Evolutionary conservation across 2,888 invertebrate genomes (phyloP), one percentile per base, ranked within the genome.

Genomic region (Nycteola revayana): DNA sequence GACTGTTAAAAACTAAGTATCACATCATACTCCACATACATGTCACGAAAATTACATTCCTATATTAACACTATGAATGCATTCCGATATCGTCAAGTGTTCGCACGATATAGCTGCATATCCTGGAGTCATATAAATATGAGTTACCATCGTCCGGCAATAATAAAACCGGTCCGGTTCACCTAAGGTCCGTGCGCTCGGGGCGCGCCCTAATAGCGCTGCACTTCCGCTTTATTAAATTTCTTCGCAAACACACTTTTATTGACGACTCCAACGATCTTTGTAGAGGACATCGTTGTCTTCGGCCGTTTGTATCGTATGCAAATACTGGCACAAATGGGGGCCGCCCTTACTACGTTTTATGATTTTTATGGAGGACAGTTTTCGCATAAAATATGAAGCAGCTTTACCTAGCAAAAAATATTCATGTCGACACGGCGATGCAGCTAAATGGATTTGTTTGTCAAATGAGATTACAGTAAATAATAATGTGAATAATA

Each of bases 181-280:
- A 54, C 48, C 56, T 54, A 51, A 48, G 48, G 38, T 54, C 52
- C 54, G 46, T 60, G 46, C 49, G 49, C 57, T 55, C 57, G 66
- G 72, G 75, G 73, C 64, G 66, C 61, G 67, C 65, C 74, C 65
- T 81, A 82, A 83, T 78, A 67, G 75, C 70, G 68, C 74, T 78
- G 81, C 81, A 79, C 81, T 88, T 88, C 86, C 85, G 84, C 87
- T 78, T 87, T 88, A 88, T 87, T 88, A 88, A 87, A 88, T 88
- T 87, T 88, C 88, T 86, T 85, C 74, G 85, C 87, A 87, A 88
- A 87, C 81, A 87, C 79, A 81, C 75, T 86, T 87, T 88, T 88
- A 88, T 82, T 84, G 83, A 75, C 73, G 66, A 60, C 73, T 61
- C 75, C 79, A 66, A 69, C 75, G 80, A 81, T 82, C 83, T 81